Evolutionary conservation across 2,113 vertebrate genomes (phyloP).

Genomic region (Antechinus flavipes): DNA sequence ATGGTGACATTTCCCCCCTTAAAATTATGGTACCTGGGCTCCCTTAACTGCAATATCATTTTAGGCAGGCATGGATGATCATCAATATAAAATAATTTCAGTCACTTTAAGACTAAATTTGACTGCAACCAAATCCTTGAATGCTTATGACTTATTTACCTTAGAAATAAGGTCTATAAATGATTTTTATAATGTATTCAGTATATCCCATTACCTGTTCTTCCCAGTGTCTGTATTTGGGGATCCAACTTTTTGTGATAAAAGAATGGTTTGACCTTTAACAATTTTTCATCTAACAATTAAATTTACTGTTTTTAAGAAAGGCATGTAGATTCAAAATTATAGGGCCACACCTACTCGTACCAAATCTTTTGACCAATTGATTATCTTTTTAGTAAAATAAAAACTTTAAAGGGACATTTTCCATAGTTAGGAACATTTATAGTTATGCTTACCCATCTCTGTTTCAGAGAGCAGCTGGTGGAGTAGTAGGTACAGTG

Average conservation of each 20-base stretch:
- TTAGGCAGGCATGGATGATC: background rate
- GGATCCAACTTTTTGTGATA: background rate
- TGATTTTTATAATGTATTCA: background rate
- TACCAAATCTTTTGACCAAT: background rate
- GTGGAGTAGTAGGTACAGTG: background rate
- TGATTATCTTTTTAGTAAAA: background rate
- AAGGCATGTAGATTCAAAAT: background rate
- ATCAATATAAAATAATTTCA: background rate
- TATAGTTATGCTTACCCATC: background rate
- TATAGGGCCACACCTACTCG: background rate
- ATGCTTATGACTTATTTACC: background rate
- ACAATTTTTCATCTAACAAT: background rate
- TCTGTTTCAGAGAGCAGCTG: background rate
- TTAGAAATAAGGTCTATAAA: background rate
- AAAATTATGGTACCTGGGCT: background rate
- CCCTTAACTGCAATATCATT: background rate
- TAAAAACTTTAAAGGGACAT: background rate
- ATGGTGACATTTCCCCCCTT: background rate
- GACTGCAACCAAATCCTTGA: background rate
- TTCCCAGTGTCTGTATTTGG: background rate
- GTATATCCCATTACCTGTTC: background rate
- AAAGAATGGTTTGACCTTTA: background rate
- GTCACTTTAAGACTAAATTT: background rate
- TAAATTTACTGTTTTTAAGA: background rate
- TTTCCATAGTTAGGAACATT: background rate